Base-by-base conservation (phyloP, 2,113 vertebrate species). In the Chionis minor region DNA sequence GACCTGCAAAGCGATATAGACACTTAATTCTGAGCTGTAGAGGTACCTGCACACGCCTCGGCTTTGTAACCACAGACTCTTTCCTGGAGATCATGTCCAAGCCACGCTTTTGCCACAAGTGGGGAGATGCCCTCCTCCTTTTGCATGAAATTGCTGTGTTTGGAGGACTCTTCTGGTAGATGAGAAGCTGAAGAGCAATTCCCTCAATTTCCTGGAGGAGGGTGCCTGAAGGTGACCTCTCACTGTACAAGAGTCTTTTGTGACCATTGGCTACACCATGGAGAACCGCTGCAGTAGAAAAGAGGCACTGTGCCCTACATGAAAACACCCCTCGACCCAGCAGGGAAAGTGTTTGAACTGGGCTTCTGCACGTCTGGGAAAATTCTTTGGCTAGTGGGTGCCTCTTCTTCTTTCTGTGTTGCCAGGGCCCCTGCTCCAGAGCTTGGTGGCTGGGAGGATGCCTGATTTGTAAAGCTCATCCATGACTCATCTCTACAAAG, bases 181-280 rank as follows among this genome's bases (percentile, higher is more conserved):
- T 23, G 49, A 51, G 49, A 51, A 51, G 49, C 35, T 87, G 73
- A 70, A 78, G 47, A 74, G 14, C 28, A 74, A 10, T 85, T 90
- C n/a, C 14, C 8, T 92, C 42, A 4, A 4, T 69, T 58, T 90
- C 15, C 51, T 74, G 23, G 22, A 85, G 59, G 7, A 66, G 8
- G 23, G 5, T 6, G 3, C 9, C 69, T 81, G 51, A 62, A 66
- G 45, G 59, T 58, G 77, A 51, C 40, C 19, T 65, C 27, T 84
- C 0, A 0, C 28, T 65, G 27, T 54, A 47, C 3, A 17, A 44
- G 52, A 72, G 30, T 51, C 23, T 63, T 52, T 44, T 73, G 44
- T 42, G 38, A 84, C 44, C 54, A 17, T 4, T 77, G 49, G 42
- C 55, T 84, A 45, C 23, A 28, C 67, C 32, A 6, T 8, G 18